phyloP scores from a whole-genome alignment of 2,888 invertebrate species.

The Euzophera pinguis region DNA sequence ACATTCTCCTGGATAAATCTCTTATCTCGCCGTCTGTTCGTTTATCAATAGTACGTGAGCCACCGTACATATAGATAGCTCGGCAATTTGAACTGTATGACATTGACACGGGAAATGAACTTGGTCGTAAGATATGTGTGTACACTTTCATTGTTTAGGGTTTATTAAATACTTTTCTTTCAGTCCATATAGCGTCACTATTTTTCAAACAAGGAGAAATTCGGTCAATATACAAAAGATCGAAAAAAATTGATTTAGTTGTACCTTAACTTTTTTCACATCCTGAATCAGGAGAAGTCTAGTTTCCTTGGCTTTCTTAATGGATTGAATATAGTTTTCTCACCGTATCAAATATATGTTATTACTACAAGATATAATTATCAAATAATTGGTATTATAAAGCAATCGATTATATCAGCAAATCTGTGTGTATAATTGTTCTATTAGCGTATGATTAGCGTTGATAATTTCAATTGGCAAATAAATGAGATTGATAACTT shows the following conservation, averaged over 20 bases:
- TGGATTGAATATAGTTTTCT: no score
- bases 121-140: neutral
- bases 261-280: no score
- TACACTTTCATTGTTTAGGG: neutral
- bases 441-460: neutral
- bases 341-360: no score
- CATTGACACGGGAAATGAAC: slow-evolving; percentile 2
- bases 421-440: slow-evolving; percentile 1
- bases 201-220: no score
- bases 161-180: neutral
- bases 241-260: no score
- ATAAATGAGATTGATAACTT: neutral
- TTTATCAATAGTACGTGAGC: neutral
- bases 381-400: no score
- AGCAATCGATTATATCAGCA: neutral
- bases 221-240: no score
- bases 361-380: no score
- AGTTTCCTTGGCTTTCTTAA: no score
- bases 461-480: slow-evolving; percentile 1
- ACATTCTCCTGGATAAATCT: neutral
- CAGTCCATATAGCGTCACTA: neutral
- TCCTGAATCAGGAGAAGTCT: no score
- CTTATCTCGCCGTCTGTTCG: neutral
- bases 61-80: neutral
- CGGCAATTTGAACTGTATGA: neutral